Evolutionary conservation across 2,113 vertebrate genomes (phyloP).

Genomic region (Myocastor coypus): DNA sequence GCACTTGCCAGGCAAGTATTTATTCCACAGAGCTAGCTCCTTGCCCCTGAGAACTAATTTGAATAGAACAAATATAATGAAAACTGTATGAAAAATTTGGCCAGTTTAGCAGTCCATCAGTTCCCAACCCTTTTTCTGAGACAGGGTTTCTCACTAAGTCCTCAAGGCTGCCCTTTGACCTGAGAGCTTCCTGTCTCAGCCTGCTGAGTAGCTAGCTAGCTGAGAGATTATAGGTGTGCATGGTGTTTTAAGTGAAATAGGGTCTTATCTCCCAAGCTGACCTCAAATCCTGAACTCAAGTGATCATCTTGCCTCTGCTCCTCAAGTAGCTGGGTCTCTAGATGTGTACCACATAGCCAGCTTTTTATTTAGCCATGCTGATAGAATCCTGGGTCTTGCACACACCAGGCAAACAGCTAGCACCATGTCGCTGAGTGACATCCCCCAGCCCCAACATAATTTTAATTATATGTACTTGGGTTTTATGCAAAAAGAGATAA

Average conservation of each 20-base stretch:
- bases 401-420: background rate
- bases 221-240: background rate
- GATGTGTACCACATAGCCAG: background rate
- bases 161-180: background rate
- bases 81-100: background rate
- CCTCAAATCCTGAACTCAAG: background rate
- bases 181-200: background rate
- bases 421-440: background rate
- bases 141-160: background rate
- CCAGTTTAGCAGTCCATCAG: background rate
- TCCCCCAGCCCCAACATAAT: background rate
- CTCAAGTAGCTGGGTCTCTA: background rate
- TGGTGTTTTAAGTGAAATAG: background rate
- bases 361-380: background rate
- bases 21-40: too few relatives aligned
- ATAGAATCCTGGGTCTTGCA: background rate
- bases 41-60: background rate
- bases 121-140: background rate
- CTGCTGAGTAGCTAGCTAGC: background rate
- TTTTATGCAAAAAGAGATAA: slow-evolving; percentile 29
- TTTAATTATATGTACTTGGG: background rate
- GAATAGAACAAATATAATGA: background rate
- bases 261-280: background rate
- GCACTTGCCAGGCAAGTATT: too few relatives aligned
- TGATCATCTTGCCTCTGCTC: background rate